Evolutionary conservation across 1,140 invertebrate species (phyloP), one percentile per base, ranked within the genome.

Genomic region (Sitophilus oryzae): DNA sequence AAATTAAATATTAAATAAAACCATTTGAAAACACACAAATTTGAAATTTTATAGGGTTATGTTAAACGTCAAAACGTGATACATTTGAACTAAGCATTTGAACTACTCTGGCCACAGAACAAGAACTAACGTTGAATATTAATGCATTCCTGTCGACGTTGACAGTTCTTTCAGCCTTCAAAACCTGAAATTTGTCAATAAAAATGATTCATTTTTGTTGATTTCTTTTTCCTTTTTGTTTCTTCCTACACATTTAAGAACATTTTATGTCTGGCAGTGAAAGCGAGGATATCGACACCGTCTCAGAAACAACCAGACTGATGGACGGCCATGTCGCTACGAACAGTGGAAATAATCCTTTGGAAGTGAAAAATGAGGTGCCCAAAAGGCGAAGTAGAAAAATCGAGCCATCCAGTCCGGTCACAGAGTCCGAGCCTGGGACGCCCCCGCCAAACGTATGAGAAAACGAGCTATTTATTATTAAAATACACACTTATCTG

Each of bases 321-420:
- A 87, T 88, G 85, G 84, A 86, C 75, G 83, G 79, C 68, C 84
- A 86, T 76, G 84, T 86, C 64, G 82, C 66, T 6, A 61, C 66
- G 15, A 62, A 65, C 43, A 62, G 55, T 40, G 52, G 58, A 18
- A 58, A 36, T 56, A 37, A 21, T 37, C 37, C 60, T 34, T 36
- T 57, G 22, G 64, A 63, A 21, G 38, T 56, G 2, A 22, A 35
- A 23, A 48, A 60, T 47, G 59, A 56, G 42, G 41, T 48, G 21
- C 54, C 49, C 6, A 52, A 25, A 21, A 59, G 52, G 40, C 43
- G 38, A 45, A 46, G 21, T 4, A 21, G 25, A 51, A 47, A 18
- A 16, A 47, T 14, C 11, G 37, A 36, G 16, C 20, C 30, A 25
- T 37, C 43, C 8, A 15, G 2, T 14, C 20, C 11, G 41, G n/a